These are phyloP conservation scores for Toxostoma redivivum DNA, from an alignment of 2,113 vertebrate genomes.

Conservation along the genomic window DNA sequence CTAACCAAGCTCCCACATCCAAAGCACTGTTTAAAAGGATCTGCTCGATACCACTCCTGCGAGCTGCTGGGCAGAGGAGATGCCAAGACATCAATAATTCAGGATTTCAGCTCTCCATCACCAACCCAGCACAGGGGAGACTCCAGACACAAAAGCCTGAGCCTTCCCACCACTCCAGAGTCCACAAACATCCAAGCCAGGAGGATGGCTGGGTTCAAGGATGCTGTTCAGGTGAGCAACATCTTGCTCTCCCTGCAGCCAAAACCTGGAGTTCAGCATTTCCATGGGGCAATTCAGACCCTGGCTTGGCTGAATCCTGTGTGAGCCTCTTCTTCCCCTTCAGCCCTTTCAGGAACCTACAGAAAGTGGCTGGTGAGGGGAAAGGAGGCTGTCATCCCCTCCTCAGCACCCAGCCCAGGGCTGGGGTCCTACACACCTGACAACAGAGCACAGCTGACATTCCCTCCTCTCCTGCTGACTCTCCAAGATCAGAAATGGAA, in stretches of 20 bases:
- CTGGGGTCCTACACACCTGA: neutral
- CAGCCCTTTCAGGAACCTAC: neutral
- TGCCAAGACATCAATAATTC: neutral
- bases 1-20: neutral
- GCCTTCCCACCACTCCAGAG: neutral
- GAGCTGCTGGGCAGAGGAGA: neutral
- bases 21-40: constrained; percentile 10
- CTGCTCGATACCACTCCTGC: neutral
- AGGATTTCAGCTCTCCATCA: neutral
- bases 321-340: neutral
- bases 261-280: neutral
- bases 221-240: neutral
- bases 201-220: neutral
- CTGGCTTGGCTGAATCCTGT: neutral
- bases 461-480: neutral
- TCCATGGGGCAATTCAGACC: neutral
- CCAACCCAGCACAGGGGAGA: neutral
- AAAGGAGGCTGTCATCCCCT: neutral
- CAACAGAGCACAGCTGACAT: neutral
- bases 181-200: neutral
- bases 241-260: neutral
- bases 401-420: neutral
- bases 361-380: neutral
- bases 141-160: neutral
- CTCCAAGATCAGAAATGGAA: neutral